Evolutionary conservation across 2,797 vertebrate species (phyloP), one percentile per base, ranked within the genome.

Genomic region (Petrocephalus sullivani): DNA sequence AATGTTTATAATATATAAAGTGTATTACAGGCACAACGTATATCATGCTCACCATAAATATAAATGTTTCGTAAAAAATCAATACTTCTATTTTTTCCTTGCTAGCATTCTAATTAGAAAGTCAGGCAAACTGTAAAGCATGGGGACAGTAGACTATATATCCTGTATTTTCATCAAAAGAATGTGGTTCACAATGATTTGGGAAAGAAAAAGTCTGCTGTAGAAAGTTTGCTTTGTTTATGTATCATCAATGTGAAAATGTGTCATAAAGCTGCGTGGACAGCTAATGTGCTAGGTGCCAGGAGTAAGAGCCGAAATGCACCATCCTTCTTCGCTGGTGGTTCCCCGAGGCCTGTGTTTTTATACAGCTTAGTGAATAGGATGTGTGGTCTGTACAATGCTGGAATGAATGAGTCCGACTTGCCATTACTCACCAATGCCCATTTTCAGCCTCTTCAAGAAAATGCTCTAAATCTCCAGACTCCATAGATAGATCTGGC

Each of bases 381-480:
- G 10, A 8, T 83, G 67, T 64, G 46, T 21, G 46, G 37, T 33
- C 33, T 37, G 58, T 88, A 64, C n/a, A 64, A 64, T 5, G 12
- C 60, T 37, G 6, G 33, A 46, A 78, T 85, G 21, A 71, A 75
- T 86, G 89, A 49, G 87, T 37, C 23, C 4, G 23, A 60, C 78
- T 41, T 60, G 46, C 81, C 84, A 89, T 88, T 88, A 95, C 92
- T 95, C 91, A 96, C 96, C 97, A 97, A 64, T 96, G 96, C 87
- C 95, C 95, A 0, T 95, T 96, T 78, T 96, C 95, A 4, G 96
- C 95, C 92, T 97, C 96, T 92, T 95, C 95, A 90, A 95, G 90
- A 91, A 97, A 96, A 91, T 97, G 96, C 88, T 97, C 96, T 89
- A 97, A 91, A 91, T 96, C 96, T 10, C 96, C 95, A 0, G 94